phyloP scores from a whole-genome alignment of 2,888 invertebrate species.

The Operophtera brumata region DNA sequence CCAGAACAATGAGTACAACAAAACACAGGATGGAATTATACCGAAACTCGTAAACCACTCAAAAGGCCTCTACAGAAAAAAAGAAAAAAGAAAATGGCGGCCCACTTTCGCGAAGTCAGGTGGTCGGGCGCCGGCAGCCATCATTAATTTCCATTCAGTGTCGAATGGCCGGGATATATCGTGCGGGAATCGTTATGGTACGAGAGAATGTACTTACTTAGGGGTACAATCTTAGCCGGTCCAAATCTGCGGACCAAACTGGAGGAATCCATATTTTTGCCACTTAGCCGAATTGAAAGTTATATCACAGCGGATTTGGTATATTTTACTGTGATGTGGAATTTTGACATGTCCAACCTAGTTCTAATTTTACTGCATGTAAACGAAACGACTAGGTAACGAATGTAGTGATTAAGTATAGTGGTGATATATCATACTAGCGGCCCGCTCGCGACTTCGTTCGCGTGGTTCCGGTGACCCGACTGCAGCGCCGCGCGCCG shows the following conservation, averaged over 20 bases:
- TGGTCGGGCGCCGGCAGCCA: conserved; percentile 57
- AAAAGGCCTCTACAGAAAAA: conserved; percentile 52
- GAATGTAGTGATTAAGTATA: no score
- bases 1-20: conserved; percentile 34
- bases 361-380: background rate
- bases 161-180: conserved; percentile 43
- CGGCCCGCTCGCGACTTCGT: no score
- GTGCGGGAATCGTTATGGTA: conserved; percentile 30
- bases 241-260: conserved; percentile 7
- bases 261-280: conserved; percentile 18
- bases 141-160: conserved; percentile 76
- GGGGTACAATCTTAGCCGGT: conserved; percentile 27
- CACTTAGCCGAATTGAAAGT: conserved; percentile 10
- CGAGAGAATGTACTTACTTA: conserved; percentile 32
- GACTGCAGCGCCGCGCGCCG: no score
- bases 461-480: no score
- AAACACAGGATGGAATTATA: conserved; percentile 43
- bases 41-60: conserved; percentile 52
- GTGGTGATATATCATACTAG: no score
- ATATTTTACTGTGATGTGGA: no score
- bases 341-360: background rate
- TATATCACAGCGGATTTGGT: no score
- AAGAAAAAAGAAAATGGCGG: conserved; percentile 52
- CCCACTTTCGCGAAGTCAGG: conserved; percentile 67
- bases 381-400: no score